phyloP scores from a whole-genome alignment of 2,797 vertebrate genomes.

The Pteronotus mesoamericanus region DNA sequence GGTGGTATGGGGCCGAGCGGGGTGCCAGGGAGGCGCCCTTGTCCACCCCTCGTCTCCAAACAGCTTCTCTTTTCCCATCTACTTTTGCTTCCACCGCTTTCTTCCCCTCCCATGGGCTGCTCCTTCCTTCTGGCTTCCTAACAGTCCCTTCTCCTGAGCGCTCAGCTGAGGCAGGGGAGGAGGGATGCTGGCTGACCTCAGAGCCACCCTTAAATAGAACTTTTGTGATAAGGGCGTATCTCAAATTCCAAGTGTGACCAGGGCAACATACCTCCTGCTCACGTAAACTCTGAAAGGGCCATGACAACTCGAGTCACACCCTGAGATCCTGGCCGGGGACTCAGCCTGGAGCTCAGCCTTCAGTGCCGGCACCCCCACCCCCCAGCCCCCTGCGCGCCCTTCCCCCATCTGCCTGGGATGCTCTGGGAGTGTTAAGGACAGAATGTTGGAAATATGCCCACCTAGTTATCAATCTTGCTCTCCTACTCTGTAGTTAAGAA shows the following conservation, averaged over 20 bases:
- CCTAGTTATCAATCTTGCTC: neutral
- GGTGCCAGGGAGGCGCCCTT: neutral
- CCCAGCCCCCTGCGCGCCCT: no score
- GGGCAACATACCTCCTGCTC: neutral
- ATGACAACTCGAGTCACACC: neutral
- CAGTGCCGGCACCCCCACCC: no score
- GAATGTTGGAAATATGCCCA: neutral
- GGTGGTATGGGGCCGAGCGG: rapidly evolving
- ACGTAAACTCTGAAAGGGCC: neutral
- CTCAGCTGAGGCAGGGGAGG: neutral
- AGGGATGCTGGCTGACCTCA: no score
- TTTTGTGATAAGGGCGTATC: rapidly evolving
- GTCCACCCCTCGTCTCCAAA: neutral
- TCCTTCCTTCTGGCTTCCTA: neutral
- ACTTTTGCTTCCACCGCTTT: neutral
- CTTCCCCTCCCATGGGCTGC: rapidly evolving
- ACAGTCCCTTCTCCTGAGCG: no score
- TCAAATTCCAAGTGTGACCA: neutral
- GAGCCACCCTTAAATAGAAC: neutral
- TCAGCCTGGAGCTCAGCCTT: neutral
- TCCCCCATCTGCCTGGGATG: no score
- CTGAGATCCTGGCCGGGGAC: no score
- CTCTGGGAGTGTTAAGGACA: neutral
- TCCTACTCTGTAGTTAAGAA: neutral
- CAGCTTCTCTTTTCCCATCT: neutral